These are phyloP conservation scores for Acanthopagrus latus DNA, from an alignment of 2,797 vertebrate species.

Conservation along the genomic window DNA sequence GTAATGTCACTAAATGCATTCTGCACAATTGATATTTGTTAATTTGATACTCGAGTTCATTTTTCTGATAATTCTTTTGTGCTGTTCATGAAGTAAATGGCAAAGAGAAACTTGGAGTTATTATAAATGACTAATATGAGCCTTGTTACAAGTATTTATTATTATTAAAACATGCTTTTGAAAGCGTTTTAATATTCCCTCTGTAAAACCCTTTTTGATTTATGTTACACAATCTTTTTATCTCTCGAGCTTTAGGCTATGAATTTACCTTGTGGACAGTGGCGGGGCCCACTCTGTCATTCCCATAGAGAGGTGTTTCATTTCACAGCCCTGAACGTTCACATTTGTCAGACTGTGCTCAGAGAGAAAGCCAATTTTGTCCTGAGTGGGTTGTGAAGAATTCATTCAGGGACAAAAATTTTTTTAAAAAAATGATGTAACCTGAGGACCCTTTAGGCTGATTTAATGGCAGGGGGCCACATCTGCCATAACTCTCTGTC, in stretches of 20 bases:
- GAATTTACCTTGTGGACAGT: constrained; percentile 18
- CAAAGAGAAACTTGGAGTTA: too few species aligned
- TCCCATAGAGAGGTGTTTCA: constrained; percentile 43
- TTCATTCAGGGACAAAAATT: constrained; percentile 40
- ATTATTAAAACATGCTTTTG: not conserved
- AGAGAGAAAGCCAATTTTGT: constrained; percentile 14
- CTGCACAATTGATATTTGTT: not conserved
- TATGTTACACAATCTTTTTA: not conserved
- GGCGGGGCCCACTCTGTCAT: not conserved
- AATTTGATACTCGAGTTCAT: not conserved
- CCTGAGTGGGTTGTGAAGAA: constrained; percentile 18
- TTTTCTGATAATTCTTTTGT: too few species aligned
- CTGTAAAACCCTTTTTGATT: not conserved
- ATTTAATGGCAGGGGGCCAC: constrained; percentile 26
- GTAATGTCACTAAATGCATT: not conserved
- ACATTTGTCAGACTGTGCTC: constrained; percentile 11
- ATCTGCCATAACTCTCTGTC: constrained; percentile 55
- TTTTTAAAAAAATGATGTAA: constrained; percentile 49
- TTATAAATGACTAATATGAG: not conserved
- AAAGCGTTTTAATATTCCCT: not conserved
- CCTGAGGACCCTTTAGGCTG: constrained; percentile 12
- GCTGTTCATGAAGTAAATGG: too few species aligned
- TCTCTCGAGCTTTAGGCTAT: constrained; percentile 7
- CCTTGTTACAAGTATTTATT: not conserved
- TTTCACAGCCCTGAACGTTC: constrained; percentile 39